phyloP scores from a whole-genome alignment of 92 coral and sea anemone species.

The Epizoanthus scotinus region DNA sequence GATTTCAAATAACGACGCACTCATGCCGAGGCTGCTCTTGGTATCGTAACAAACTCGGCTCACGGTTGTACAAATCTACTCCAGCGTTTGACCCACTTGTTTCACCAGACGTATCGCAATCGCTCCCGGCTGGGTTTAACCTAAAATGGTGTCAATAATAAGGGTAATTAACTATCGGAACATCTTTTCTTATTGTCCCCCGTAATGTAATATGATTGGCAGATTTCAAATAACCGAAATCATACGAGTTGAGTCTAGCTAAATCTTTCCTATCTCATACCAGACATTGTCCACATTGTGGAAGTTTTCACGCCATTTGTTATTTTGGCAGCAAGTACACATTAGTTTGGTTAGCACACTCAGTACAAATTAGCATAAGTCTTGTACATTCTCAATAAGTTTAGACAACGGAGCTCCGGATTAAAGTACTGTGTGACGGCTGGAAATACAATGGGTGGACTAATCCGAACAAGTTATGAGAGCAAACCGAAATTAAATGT shows the following conservation, averaged over 20 bases:
- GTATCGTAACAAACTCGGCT: conserved; percentile 13
- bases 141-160: conserved; percentile 43
- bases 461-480: conserved; percentile 8
- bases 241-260: neutral
- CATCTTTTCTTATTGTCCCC: conserved; percentile 28
- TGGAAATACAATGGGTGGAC: conserved; percentile 6
- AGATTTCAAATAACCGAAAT: conserved; percentile 13
- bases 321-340: neutral
- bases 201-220: conserved; percentile 38
- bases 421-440: neutral
- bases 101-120: conserved; percentile 34
- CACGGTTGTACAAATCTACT: conserved; percentile 7
- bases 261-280: neutral
- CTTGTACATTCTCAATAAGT: neutral
- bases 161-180: conserved; percentile 36
- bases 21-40: conserved; percentile 29
- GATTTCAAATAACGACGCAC: conserved; percentile 30
- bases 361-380: neutral
- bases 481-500: neutral
- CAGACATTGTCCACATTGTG: neutral
- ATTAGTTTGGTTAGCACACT: neutral
- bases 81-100: conserved; percentile 33
- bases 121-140: conserved; percentile 45
- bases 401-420: neutral
- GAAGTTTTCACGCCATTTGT: conserved; percentile 1